These are phyloP conservation scores for Tupaia chinensis DNA, from an alignment of 2,113 vertebrate species.

Conservation along the genomic window DNA sequence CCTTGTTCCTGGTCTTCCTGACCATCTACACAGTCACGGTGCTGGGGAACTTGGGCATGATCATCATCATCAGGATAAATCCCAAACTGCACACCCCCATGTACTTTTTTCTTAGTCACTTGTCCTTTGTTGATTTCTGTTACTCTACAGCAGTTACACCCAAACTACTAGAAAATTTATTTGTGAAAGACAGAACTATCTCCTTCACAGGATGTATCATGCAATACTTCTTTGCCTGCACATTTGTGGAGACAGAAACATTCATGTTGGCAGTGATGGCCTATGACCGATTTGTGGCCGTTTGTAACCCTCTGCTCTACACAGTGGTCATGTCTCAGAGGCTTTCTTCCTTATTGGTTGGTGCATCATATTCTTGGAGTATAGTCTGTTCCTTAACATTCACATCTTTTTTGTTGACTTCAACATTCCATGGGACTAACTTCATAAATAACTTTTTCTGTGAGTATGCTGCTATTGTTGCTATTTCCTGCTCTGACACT, in stretches of 20 bases:
- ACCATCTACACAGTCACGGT: not conserved
- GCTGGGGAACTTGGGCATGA: conserved; percentile 40
- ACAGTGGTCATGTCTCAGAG: conserved; percentile 21
- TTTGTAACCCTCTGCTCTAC: too few relatives aligned
- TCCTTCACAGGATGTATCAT: too few relatives aligned
- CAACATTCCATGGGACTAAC: conserved; percentile 46
- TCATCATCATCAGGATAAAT: not conserved
- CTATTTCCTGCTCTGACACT: too few relatives aligned
- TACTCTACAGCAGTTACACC: conserved; percentile 20
- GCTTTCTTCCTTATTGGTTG: not conserved
- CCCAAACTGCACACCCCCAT: too few relatives aligned
- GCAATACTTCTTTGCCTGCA: conserved; percentile 59
- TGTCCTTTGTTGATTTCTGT: conserved; percentile 52
- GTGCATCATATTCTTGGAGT: not conserved
- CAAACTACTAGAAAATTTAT: conserved; percentile 11
- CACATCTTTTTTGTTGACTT: not conserved
- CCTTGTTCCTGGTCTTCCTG: not conserved
- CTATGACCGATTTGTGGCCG: too few relatives aligned
- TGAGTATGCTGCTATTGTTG: too few relatives aligned
- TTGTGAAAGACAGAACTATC: not conserved
- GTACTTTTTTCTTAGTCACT: conserved; percentile 57
- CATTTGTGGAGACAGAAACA: too few relatives aligned
- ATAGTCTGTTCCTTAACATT: not conserved
- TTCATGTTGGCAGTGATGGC: too few relatives aligned
- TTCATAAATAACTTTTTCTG: conserved; percentile 57